A percentile compares a stretch with the other conserved stretches of the same genome.
These are phyloP conservation scores for Argynnis bischoffii DNA, from an alignment of 2,888 invertebrate genomes.

Conservation along the genomic window DNA sequence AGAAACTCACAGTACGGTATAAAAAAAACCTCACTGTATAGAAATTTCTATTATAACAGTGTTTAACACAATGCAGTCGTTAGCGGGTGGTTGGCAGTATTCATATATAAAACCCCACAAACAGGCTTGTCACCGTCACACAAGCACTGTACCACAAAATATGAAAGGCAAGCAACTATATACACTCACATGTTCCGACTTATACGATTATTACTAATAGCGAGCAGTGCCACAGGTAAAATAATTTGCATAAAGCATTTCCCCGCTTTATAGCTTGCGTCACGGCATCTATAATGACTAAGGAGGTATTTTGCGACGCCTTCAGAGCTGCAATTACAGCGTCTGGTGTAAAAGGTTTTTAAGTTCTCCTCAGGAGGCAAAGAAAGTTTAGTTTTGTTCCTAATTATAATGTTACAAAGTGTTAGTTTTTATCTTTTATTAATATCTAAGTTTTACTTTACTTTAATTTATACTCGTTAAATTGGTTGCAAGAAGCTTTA, in stretches of 20 bases:
- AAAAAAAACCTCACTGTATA: neutral
- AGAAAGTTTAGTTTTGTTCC: conserved; percentile 26
- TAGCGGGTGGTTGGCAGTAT: conserved; percentile 13
- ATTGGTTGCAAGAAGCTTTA: too few relatives aligned
- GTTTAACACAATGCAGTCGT: conserved; percentile 21
- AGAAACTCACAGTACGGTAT: neutral
- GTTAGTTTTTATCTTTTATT: conserved; percentile 12
- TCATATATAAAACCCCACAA: conserved; percentile 23
- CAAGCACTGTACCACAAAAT: conserved; percentile 27
- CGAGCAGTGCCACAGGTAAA: conserved; percentile 48
- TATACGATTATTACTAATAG: conserved; percentile 48
- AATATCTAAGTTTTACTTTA: conserved; percentile 1
- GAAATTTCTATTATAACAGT: conserved; percentile 11
- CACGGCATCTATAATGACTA: conserved; percentile 75
- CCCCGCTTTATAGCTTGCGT: conserved; percentile 67
- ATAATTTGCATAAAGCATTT: conserved; percentile 75
- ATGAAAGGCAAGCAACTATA: conserved; percentile 39
- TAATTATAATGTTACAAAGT: conserved; percentile 22
- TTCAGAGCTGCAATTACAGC: conserved; percentile 69
- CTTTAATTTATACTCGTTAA: too few relatives aligned
- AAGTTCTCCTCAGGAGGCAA: conserved; percentile 52
- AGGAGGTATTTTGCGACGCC: conserved; percentile 73
- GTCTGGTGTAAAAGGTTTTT: conserved; percentile 65
- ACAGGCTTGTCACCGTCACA: conserved; percentile 23
- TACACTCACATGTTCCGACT: conserved; percentile 41